Evolutionary conservation across 2,888 invertebrate genomes (phyloP).

Genomic region (Gortyna flavago): DNA sequence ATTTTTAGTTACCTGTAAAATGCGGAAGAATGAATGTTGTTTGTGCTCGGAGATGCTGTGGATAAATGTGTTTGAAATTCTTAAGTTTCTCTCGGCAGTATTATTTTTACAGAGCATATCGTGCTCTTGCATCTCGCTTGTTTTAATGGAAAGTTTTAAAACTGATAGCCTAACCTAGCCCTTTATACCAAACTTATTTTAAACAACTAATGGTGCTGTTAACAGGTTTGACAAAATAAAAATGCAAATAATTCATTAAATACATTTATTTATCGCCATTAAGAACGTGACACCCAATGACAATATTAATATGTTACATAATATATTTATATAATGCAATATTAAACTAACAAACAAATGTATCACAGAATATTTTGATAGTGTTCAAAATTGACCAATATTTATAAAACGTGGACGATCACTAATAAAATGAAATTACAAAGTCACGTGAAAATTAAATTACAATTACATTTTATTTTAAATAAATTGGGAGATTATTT

Average conservation of each 20-base stretch:
- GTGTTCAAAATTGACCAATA: conserved; percentile 88
- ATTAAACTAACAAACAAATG: conserved; percentile 85
- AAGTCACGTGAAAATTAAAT: conserved; percentile 60
- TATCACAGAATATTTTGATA: conserved; percentile 90
- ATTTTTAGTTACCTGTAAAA: conserved; percentile 57
- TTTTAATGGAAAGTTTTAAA: background rate
- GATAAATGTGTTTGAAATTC: conserved; percentile 39
- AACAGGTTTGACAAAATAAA: conserved; percentile 28
- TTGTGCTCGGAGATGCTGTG: conserved; percentile 28
- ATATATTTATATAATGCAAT: conserved; percentile 74
- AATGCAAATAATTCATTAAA: conserved; percentile 67
- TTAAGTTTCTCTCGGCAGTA: conserved; percentile 10
- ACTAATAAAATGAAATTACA: conserved; percentile 64
- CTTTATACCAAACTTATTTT: background rate
- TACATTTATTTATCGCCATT: conserved; percentile 87
- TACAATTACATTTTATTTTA: conserved; percentile 50
- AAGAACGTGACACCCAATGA: conserved; percentile 86
- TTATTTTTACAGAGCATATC: conserved; percentile 1
- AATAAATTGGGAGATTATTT: conserved; percentile 55
- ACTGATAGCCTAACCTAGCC: background rate
- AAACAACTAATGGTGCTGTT: background rate
- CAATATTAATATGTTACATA: conserved; percentile 77
- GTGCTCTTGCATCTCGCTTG: background rate
- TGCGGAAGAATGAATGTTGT: conserved; percentile 40
- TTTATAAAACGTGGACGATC: conserved; percentile 82